Evolutionary conservation across 1,140 invertebrate genomes (phyloP).

Genomic region (Ctenoplectra terminalis): DNA sequence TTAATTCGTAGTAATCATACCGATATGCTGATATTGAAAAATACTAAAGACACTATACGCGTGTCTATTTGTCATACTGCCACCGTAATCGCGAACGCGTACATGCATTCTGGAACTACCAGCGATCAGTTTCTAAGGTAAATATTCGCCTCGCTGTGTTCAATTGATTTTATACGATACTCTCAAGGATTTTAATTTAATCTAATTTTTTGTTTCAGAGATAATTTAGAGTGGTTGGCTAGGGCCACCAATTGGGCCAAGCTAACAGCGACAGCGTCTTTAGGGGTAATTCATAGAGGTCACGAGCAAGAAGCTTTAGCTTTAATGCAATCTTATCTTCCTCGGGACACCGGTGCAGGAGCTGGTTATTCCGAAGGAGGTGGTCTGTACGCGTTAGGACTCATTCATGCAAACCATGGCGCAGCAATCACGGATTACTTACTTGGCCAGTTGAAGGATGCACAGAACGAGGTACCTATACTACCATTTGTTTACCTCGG

Average conservation of each 20-base stretch:
- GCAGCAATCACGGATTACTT: conserved; percentile 98
- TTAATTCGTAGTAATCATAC: conserved; percentile 99
- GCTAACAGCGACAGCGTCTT: conserved; percentile 97
- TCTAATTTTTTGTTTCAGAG: conserved; percentile 86
- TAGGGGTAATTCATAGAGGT: conserved; percentile 98
- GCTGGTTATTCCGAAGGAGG: conserved; percentile 99
- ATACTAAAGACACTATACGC: conserved; percentile 98
- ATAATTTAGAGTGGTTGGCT: conserved; percentile 99
- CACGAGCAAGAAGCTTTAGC: conserved; percentile 95
- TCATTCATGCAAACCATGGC: conserved; percentile 99
- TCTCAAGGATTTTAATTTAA: no score
- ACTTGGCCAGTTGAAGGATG: conserved; percentile 96
- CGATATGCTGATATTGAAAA: conserved; percentile 98
- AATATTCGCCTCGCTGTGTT: no score
- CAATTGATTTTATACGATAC: no score
- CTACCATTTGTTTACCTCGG: background rate
- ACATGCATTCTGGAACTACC: conserved; percentile 99
- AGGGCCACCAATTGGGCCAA: conserved; percentile 99
- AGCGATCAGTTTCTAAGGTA: conserved; percentile 94
- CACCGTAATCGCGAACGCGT: conserved; percentile 99
- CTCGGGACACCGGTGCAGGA: conserved; percentile 96
- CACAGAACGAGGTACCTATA: conserved; percentile 90
- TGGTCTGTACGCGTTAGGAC: conserved; percentile 97
- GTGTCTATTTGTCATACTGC: conserved; percentile 99
- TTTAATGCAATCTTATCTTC: conserved; percentile 98